Percentiles rank a stretch among this genome's conserved stretches.
phyloP scores from a whole-genome alignment of 2,113 vertebrate species.

The Conger conger region DNA sequence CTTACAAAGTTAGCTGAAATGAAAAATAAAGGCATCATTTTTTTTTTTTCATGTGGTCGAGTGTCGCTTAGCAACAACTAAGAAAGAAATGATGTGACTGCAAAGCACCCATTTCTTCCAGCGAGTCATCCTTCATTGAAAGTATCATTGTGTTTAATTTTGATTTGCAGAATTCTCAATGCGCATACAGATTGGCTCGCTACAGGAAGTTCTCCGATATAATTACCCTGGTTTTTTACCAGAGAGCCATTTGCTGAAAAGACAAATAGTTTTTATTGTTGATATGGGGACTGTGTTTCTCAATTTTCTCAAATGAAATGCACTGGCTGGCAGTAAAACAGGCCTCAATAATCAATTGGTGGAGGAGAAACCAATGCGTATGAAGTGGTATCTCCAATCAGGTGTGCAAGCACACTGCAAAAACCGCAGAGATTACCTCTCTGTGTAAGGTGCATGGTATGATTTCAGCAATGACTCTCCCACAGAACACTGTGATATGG shows the following conservation, averaged over 20 bases:
- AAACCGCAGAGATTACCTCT: not conserved
- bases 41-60: not conserved
- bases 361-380: not conserved
- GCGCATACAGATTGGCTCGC: not conserved
- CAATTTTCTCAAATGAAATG: not conserved
- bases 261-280: no score
- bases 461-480: not conserved
- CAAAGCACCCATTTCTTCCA: not conserved
- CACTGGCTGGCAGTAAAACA: not conserved
- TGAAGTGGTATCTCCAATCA: not conserved
- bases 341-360: not conserved
- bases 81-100: not conserved
- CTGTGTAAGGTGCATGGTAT: not conserved
- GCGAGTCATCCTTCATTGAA: not conserved
- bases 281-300: no score
- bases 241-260: no score
- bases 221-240: not conserved
- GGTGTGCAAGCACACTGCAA: not conserved
- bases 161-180: not conserved
- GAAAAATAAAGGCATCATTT: no score
- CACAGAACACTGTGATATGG: not conserved
- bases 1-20: not conserved
- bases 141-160: not conserved
- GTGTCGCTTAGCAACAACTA: not conserved
- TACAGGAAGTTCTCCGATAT: not conserved